phyloP scores from a whole-genome alignment of 2,888 invertebrate genomes.

The Drosophila multiciliata region DNA sequence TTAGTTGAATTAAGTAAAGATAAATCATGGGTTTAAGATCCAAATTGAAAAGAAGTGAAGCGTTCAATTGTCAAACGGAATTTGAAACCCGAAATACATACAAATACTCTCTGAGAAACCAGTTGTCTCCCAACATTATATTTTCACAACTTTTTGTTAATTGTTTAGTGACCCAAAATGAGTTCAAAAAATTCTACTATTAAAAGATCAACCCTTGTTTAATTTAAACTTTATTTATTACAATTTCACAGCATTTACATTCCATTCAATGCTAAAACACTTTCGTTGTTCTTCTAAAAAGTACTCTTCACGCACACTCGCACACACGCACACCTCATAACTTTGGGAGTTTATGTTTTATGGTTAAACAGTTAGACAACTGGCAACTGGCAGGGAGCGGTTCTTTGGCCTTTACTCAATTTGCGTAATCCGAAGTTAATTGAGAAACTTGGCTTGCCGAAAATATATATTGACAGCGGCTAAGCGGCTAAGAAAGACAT shows the following conservation, averaged over 20 bases:
- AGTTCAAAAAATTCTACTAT: not conserved
- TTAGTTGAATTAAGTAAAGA: not conserved
- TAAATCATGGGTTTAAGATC: not conserved
- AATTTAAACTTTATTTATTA: conserved; percentile 17
- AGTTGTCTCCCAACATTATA: not conserved
- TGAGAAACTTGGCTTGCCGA: conserved; percentile 66
- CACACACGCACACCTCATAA: conserved; percentile 12
- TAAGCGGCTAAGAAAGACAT: conserved; percentile 3
- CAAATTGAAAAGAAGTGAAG: not conserved
- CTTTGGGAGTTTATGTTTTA: conserved; percentile 39
- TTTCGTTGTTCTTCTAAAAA: conserved; percentile 10
- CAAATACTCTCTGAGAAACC: not conserved
- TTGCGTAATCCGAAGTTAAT: conserved; percentile 77
- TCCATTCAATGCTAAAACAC: conserved; percentile 11
- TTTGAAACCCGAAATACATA: not conserved
- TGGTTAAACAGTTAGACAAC: conserved; percentile 24
- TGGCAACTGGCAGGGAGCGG: conserved; percentile 26
- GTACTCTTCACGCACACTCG: not conserved
- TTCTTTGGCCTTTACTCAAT: conserved; percentile 56
- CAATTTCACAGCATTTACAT: conserved; percentile 11
- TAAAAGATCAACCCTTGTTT: conserved; percentile 18
- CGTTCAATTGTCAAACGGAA: not conserved
- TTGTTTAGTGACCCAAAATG: not conserved
- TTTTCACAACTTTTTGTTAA: not conserved
- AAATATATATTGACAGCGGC: conserved; percentile 47